Evolutionary conservation across 2,113 vertebrate genomes (phyloP).

Genomic region (Cavia aperea): DNA sequence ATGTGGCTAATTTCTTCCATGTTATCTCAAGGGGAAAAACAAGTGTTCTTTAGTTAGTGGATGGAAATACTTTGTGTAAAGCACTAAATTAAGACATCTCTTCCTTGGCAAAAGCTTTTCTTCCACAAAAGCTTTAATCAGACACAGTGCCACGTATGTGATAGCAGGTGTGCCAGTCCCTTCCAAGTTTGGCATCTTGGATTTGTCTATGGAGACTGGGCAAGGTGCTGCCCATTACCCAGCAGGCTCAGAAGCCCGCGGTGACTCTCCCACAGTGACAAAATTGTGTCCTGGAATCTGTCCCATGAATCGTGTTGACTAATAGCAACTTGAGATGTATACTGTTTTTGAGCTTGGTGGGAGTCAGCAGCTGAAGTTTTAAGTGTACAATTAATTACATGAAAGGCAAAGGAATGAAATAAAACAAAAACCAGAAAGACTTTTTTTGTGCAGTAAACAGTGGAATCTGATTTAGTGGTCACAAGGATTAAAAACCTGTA

Average conservation of each 20-base stretch:
- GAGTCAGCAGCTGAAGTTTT: constrained; percentile 51
- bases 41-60: background rate
- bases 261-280: background rate
- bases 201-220: background rate
- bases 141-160: background rate
- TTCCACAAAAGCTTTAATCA: background rate
- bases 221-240: background rate
- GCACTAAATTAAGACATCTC: background rate
- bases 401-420: background rate
- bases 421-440: background rate
- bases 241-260: background rate
- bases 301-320: background rate
- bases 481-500: background rate
- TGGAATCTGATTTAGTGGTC: background rate
- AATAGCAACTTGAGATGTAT: constrained; percentile 51
- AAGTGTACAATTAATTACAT: background rate
- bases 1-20: background rate
- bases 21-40: background rate
- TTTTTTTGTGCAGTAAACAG: background rate
- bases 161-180: rapidly evolving
- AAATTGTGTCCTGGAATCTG: background rate
- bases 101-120: background rate
- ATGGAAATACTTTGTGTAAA: background rate
- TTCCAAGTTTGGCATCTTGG: background rate
- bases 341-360: constrained; percentile 64